Conservation (phyloP, 35 echinoderm and acorn worm species). For the Anneissia japonica region DNA sequence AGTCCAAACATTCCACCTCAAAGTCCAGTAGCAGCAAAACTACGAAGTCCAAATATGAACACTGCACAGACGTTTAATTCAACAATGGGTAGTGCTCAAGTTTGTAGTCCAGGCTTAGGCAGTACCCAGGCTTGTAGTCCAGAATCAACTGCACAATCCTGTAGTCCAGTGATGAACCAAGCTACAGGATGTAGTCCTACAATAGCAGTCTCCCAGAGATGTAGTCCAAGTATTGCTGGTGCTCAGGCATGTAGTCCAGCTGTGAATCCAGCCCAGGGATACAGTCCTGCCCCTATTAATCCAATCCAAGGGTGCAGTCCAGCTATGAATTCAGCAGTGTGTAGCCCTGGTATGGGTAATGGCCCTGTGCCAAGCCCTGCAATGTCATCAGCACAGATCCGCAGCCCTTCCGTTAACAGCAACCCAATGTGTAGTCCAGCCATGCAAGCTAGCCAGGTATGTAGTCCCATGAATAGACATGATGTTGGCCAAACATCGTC, state of each 20-base stretch:
- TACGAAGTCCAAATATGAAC: not conserved
- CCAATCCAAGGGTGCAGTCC: not conserved
- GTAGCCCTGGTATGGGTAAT: conserved; percentile 46
- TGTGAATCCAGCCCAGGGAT: conserved; percentile 11
- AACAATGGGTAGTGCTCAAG: not conserved
- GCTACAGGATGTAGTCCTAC: conserved; percentile 42
- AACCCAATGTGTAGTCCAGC: conserved; percentile 27
- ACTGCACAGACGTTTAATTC: not conserved
- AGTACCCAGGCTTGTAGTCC: conserved; percentile 39
- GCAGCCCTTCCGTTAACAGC: conserved; percentile 50
- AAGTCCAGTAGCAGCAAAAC: not conserved
- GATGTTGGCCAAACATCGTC: not conserved
- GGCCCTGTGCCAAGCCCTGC: not conserved
- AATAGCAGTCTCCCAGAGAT: conserved; percentile 47
- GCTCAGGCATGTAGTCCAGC: conserved; percentile 40
- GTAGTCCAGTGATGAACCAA: conserved; percentile 34
- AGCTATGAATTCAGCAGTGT: not conserved
- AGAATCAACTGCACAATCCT: conserved; percentile 32
- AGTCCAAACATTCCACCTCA: not conserved
- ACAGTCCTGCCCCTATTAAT: not conserved
- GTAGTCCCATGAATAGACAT: conserved; percentile 25
- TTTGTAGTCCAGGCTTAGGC: not conserved
- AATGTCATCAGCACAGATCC: conserved; percentile 22
- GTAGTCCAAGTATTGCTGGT: conserved; percentile 21
- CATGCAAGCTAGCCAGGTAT: conserved; percentile 44